Evolutionary conservation across 2,888 invertebrate genomes (phyloP), one percentile per base, ranked within the genome.

Genomic region (Philhelius pedissequus): DNA sequence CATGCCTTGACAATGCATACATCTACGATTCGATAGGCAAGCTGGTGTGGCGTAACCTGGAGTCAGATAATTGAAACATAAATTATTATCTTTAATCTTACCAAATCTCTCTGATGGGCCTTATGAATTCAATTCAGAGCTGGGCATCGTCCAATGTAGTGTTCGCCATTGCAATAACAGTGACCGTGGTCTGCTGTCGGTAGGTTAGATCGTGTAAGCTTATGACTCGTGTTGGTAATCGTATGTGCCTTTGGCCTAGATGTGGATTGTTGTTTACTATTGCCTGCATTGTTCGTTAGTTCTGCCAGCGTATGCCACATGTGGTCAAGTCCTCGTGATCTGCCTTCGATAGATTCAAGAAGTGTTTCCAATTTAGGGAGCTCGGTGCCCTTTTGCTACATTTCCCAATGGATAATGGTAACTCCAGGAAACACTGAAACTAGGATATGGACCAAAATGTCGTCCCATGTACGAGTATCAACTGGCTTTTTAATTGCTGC

Each of bases 331-430:
- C 64, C 64, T 20, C 78, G 56, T 48, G 71, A 56, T 48, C 45
- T 66, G 71, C 71, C 71, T 71, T 78, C 70, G 45, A 64, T 62
- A n/a, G 71, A 78, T 9, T 9, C 25, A 11, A 78, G 25, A 15
- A 64, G 8, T 1, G 32, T 18, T 15, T 9, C 18, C 20, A 75
- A 32, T 11, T 32, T 32, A 11, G 32, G 32, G 3, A 32, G 32
- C 11, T 32, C 64, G 0, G 70, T 71, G 27, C 64, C 64, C 20
- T 30, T 43, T 11, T 58, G 56, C 2, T 56, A 18, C 78, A 78
- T 66, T 35, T 78, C 71, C 78, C 77, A 70, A 35, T 77, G 27
- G 6, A 70, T 64, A 3, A 78, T 43, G 0, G 70, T 62, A 8
- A 18, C 2, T 4, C 56, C 15, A 6, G 35, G 35, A 20, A 58